Conservation (phyloP, 2,113 vertebrate species). For the Catharus bicknelli region DNA sequence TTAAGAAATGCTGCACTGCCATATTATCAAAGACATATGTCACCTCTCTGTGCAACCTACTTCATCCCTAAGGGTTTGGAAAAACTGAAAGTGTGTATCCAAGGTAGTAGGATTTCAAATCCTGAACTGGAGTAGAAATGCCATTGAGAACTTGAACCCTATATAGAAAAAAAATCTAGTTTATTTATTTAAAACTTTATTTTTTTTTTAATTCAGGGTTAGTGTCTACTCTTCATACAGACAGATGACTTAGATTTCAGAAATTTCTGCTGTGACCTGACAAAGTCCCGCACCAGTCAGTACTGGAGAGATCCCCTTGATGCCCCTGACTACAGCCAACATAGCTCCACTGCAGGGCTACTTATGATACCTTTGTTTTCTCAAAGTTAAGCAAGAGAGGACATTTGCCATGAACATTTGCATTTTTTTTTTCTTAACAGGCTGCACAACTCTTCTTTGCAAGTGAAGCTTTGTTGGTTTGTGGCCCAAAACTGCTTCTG, state of each 20-base stretch:
- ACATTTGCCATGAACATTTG: fast-evolving
- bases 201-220: fast-evolving
- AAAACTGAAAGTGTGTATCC: background rate
- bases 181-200: background rate
- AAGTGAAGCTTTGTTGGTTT: background rate
- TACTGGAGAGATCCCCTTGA: background rate
- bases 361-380: background rate
- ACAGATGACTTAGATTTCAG: background rate
- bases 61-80: background rate
- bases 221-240: background rate
- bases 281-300: background rate
- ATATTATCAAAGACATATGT: background rate
- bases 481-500: background rate
- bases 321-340: fast-evolving
- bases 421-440: background rate
- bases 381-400: background rate
- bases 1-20: background rate
- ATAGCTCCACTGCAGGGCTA: background rate
- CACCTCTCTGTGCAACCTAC: background rate
- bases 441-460: background rate
- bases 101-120: background rate
- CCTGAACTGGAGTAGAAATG: background rate
- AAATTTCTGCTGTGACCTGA: background rate
- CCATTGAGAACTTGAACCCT: background rate
- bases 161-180: background rate